Base-by-base conservation (phyloP, 2,113 vertebrate genomes). In the Oplegnathus fasciatus region DNA sequence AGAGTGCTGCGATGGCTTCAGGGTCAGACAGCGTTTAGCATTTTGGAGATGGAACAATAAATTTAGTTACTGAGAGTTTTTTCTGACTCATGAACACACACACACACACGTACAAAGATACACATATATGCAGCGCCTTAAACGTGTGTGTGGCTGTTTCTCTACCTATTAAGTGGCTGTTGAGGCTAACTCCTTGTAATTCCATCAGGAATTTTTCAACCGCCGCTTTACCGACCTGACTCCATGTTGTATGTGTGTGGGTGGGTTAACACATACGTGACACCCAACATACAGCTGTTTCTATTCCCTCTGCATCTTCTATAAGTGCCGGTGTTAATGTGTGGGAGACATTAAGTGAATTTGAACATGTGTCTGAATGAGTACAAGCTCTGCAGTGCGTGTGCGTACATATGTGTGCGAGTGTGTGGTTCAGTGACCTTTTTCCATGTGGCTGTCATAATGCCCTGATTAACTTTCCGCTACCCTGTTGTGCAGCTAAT, bases 1-100 rank as follows among this genome's bases (percentile, higher is more conserved):
- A 74, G 48, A 89, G 75, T 74, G 74, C 79, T 60, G 28, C 44
- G 13, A 40, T 0, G 30, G 58, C 85, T 81, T 78, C 22, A n/a
- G 76, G 80, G 86, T 88, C 84, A 89, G 65, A 32, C 55, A 44
- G 61, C 64, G 54, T 78, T 88, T 79, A 75, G 82, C 70, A 85
- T 85, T 80, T 85, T 74, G 32, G 54, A 86, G 46, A 72, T 77
- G 22, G 7, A 72, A 40, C 48, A 54, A 37, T 70, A 78, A 6
- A 76, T 80, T 84, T 64, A 9, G 37, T 57, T 57, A 20, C 15
- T 18, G 44, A 64, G 11, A 13, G 46, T 67, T 84, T 69, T 50
- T 40, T 22, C 69, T 14, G 2, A 83, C 11, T 40, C 44, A 42
- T 62, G 54, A 22, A 37, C 32, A 57, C 34, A 50, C 40, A 67